Evolutionary conservation across 2,797 vertebrate genomes (phyloP).

Genomic region (Enteromius unitaeniatus): DNA sequence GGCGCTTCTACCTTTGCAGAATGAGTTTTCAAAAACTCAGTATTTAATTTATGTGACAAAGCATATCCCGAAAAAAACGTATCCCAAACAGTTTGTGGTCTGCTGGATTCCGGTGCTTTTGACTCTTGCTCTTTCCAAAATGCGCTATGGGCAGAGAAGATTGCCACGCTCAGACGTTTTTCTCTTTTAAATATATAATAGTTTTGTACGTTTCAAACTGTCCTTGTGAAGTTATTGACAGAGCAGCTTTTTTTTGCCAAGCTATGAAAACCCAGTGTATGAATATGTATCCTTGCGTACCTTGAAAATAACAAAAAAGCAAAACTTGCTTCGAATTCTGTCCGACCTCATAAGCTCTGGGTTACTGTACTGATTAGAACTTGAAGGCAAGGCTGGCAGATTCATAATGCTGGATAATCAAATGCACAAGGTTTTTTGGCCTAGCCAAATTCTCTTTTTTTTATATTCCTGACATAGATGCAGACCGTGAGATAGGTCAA

Average conservation of each 20-base stretch:
- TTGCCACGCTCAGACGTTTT: constrained; percentile 38
- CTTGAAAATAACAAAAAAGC: constrained; percentile 73
- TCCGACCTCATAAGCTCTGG: constrained; percentile 59
- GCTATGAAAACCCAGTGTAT: constrained; percentile 72
- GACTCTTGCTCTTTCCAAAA: background rate
- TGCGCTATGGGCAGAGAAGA: background rate
- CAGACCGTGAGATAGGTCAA: constrained; percentile 2
- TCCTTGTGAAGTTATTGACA: constrained; percentile 48
- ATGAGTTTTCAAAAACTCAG: background rate
- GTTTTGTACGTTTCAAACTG: constrained; percentile 23
- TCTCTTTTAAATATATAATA: constrained; percentile 41
- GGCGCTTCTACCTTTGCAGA: background rate
- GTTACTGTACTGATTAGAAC: constrained; percentile 65
- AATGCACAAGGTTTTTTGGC: constrained; percentile 31
- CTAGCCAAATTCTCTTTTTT: background rate
- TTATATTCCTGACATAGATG: constrained; percentile 14
- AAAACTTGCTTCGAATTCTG: constrained; percentile 62
- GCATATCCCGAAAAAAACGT: background rate
- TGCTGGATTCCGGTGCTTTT: constrained; percentile 18
- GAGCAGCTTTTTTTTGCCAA: constrained; percentile 57
- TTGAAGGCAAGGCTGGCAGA: constrained; percentile 68
- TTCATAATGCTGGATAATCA: constrained; percentile 60
- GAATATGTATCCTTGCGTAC: constrained; percentile 74
- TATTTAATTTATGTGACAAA: constrained; percentile 28
- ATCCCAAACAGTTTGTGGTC: background rate